These are phyloP conservation scores for Montipora foliosa DNA, from an alignment of 64 coral and sea anemone genomes.

Conservation along the genomic window DNA sequence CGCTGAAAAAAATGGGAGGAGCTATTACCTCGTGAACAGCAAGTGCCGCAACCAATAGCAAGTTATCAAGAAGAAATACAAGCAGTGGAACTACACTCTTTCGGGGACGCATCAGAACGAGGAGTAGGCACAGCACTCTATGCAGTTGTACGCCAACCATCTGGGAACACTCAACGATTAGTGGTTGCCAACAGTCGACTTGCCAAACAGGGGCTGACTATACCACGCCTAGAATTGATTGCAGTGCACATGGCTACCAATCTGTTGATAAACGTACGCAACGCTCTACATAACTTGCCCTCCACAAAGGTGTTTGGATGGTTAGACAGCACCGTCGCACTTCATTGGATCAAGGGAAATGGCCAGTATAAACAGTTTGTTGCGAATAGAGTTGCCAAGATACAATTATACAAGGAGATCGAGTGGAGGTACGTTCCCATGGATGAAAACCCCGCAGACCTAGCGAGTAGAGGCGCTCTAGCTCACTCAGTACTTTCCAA, in stretches of 20 bases:
- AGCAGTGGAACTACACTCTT: conserved; percentile 34
- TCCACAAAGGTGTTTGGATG: conserved; percentile 18
- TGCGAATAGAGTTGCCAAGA: neutral
- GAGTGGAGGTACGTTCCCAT: neutral
- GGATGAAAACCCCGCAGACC: neutral
- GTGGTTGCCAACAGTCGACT: conserved; percentile 1
- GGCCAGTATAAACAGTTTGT: conserved; percentile 25
- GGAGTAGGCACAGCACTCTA: conserved; percentile 3
- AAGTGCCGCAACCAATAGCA: conserved; percentile 30
- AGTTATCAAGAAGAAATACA: conserved; percentile 31
- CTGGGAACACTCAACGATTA: neutral
- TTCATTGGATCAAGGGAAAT: conserved; percentile 9
- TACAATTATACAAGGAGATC: neutral
- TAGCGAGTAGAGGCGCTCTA: neutral
- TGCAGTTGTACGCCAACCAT: conserved; percentile 9
- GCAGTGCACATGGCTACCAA: neutral
- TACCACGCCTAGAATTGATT: conserved; percentile 12
- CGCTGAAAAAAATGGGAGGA: conserved; percentile 16
- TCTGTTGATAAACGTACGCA: conserved; percentile 14
- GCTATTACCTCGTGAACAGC: conserved; percentile 13
- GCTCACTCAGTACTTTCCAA: neutral
- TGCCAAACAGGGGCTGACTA: conserved; percentile 21
- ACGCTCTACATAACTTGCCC: neutral
- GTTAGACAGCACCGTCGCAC: conserved; percentile 22
- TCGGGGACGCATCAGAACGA: conserved; percentile 10